Base-by-base conservation (phyloP, 2,888 invertebrate genomes). In the Lepidocyrtoides sp. region DNA sequence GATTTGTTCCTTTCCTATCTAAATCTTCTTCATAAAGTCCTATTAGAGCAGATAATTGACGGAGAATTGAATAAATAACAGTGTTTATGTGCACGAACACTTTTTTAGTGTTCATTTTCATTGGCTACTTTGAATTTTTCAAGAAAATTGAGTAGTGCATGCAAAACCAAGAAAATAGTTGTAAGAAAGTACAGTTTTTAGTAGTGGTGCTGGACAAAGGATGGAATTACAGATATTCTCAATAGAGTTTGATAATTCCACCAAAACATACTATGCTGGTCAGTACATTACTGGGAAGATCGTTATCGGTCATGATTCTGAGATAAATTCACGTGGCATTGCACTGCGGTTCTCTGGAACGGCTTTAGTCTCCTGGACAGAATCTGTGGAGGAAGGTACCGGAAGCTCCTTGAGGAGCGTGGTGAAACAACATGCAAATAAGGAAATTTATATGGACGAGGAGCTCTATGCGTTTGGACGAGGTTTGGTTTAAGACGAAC, bases 141-240 rank as follows among this genome's bases (percentile, higher is more conserved):
- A 36, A 4, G 36, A 36, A 36, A 36, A 36, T n/a, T 2, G 36
- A 36, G 7, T 36, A 36, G 2, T 36, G 36, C 36, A 36, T 36
- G 36, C 7, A 36, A 2, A 36, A 36, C 2, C 36, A 7, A 12
- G 12, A n/a, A 48, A 48, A 48, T 10, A 48, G 12, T 12, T 7
- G 12, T 4, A 48, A 7, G 12, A 7, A 4, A 36, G 63, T 26
- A 12, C 3, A 10, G 32, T 29, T 26, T 2, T 60, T 54, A 17
- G 2, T 54, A 5, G n/a, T 54, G 3, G 14, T 54, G 2, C 12
- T 36, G 44, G n/a, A 36, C 23, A 92, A 14, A 94, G 93, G 91
- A 97, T 97, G 97, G 97, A 97, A 81, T 95, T 97, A 57, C 97
- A 97, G 95, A 97, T 97, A 95, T 97, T 97, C 94, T 96, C 96